phyloP scores from a whole-genome alignment of 64 coral and sea anemone genomes.

The Astreopora myriophthalma region DNA sequence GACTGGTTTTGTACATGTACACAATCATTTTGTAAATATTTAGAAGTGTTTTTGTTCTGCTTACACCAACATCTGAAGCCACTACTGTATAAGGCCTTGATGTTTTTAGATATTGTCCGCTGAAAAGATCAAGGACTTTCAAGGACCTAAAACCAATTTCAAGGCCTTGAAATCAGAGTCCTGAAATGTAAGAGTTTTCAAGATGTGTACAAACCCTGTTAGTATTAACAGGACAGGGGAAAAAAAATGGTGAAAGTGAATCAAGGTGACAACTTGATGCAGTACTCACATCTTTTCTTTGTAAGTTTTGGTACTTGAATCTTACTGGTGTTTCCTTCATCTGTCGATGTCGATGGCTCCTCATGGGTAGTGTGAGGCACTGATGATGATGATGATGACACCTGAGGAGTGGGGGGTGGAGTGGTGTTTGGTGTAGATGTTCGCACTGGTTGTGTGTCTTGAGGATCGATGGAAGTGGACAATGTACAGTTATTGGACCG shows the following conservation, averaged over 20 bases:
- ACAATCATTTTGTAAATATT: too few species aligned
- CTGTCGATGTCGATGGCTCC: slow-evolving; percentile 25
- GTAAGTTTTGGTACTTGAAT: slow-evolving; percentile 33
- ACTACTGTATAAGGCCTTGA: too few species aligned
- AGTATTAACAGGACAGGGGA: not conserved
- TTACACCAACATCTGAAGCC: too few species aligned
- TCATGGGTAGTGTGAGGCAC: slow-evolving; percentile 17
- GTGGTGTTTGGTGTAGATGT: not conserved
- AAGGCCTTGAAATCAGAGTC: too few species aligned
- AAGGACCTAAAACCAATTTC: too few species aligned
- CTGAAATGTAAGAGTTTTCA: not conserved
- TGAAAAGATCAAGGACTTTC: too few species aligned
- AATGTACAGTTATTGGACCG: not conserved
- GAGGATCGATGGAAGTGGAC: not conserved
- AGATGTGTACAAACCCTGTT: not conserved
- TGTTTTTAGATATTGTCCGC: too few species aligned
- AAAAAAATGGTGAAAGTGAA: not conserved
- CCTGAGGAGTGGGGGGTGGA: slow-evolving; percentile 29
- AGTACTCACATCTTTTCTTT: slow-evolving; percentile 75
- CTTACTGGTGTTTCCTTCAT: not conserved
- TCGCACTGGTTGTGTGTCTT: not conserved
- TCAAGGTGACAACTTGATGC: too few species aligned
- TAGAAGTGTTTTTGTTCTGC: too few species aligned
- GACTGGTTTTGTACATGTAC: too few species aligned
- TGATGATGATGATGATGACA: not conserved